Base-by-base conservation (phyloP, 2,888 invertebrate species). In the Micoletzkya japonica region DNA sequence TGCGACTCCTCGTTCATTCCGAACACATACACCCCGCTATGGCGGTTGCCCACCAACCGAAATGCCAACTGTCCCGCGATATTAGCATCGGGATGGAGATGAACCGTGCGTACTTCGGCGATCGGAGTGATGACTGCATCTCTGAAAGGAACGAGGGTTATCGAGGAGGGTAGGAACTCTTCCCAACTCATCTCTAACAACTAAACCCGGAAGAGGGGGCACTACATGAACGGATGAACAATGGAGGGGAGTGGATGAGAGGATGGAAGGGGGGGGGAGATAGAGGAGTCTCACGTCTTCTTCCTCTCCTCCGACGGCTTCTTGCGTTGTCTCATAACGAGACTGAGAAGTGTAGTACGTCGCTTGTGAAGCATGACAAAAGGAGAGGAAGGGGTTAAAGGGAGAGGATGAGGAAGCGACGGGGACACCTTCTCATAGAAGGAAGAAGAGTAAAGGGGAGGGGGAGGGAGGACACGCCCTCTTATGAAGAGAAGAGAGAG, bases 1-100 rank as follows among this genome's bases (percentile, higher is more conserved):
- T 58, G 68, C 4, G 68, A 68, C 2, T 68, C 68, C 14, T 49
- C 34, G 14, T 44, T 39, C 68, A 68, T 57, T n/a, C 58, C 58
- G 58, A 68, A 68, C 0, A 68, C 68, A 20, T 68, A 68, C 24
- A 57, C 57, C 2, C 68, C 68, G 2, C 34, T 34, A 17, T 34
- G 39, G 1, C 68, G 39, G 14, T 58, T 68, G 44, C 68, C 68
- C n/a, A 68, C 68, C 20, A 68, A 39, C 14, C 58, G 57, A 24
- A 68, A 68, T 14, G 57, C 68, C 24, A 68, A 26, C 49, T 57
- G 57, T 1, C 68, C 68, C 24, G 57, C 39, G 7, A 68, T 28
- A 30, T 37, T 58, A 7, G 39, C 68, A 20, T 68, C 68, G 4
- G 58, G 44, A 32, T 68, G 68, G 7, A 68, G 68, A 36, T 68